These are phyloP conservation scores for Acrocyrtus sp. DNA, from an alignment of 2,888 invertebrate genomes.

Conservation along the genomic window DNA sequence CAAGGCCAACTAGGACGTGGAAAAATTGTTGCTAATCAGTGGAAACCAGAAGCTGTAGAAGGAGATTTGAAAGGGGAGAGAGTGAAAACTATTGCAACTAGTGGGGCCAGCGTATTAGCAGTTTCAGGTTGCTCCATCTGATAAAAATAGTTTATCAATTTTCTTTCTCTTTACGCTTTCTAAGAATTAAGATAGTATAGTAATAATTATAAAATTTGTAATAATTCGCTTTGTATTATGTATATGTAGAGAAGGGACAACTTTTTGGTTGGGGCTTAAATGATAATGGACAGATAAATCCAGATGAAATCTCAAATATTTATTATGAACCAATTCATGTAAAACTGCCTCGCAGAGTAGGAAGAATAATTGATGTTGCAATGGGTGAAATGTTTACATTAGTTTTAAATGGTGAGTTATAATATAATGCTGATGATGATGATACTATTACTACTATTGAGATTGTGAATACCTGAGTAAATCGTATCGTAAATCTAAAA, in stretches of 20 bases:
- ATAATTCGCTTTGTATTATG: too few relatives aligned
- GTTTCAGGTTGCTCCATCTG: slow-evolving; percentile 77
- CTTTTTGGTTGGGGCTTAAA: slow-evolving; percentile 98
- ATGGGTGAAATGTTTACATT: slow-evolving; percentile 89
- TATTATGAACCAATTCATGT: slow-evolving; percentile 75
- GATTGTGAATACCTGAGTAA: too few relatives aligned
- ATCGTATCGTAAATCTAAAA: background rate
- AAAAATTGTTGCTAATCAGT: slow-evolving; percentile 71
- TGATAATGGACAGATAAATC: slow-evolving; percentile 87
- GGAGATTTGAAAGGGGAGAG: slow-evolving; percentile 87
- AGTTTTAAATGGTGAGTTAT: slow-evolving; percentile 78
- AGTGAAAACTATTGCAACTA: slow-evolving; percentile 82
- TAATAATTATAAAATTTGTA: background rate
- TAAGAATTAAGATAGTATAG: background rate
- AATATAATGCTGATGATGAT: background rate
- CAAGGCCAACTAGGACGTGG: slow-evolving; percentile 94
- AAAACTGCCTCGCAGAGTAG: slow-evolving; percentile 74
- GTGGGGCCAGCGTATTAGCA: slow-evolving; percentile 89
- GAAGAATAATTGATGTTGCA: slow-evolving; percentile 82
- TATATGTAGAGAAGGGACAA: slow-evolving; percentile 84
- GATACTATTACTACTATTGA: background rate
- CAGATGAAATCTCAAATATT: slow-evolving; percentile 73
- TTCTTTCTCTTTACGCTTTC: background rate
- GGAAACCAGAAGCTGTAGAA: slow-evolving; percentile 72
- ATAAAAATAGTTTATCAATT: background rate